Conservation (phyloP, 2,888 invertebrate species). For the Xestia ashworthii region DNA sequence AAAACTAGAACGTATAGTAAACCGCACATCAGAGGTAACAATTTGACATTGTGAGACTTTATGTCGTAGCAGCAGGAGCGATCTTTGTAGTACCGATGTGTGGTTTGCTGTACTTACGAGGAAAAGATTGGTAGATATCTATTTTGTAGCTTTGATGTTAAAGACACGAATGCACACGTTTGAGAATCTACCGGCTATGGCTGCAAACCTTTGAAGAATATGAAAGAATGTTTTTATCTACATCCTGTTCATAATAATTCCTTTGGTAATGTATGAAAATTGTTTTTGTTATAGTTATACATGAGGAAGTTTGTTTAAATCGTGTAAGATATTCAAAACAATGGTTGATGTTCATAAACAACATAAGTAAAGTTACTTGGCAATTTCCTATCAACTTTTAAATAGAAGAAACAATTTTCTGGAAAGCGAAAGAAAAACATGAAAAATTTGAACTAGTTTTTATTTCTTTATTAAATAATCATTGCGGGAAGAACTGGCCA, state of each 20-base stretch:
- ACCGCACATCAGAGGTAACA: background rate
- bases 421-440: background rate
- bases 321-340: conserved; percentile 1
- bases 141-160: conserved; percentile 45
- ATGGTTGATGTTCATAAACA: background rate
- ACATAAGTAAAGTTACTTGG: background rate
- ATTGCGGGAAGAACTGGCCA: no score
- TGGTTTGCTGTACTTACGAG: background rate
- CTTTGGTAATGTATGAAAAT: background rate
- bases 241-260: background rate
- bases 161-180: conserved; percentile 29
- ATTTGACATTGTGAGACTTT: background rate
- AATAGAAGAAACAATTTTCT: background rate
- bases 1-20: background rate
- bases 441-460: no score
- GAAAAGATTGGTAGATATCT: conserved; percentile 19
- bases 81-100: background rate
- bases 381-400: background rate
- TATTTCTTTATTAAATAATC: no score
- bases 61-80: background rate
- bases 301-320: conserved; percentile 1
- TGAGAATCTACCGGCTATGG: conserved; percentile 9
- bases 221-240: background rate
- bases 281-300: background rate
- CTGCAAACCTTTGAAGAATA: conserved; percentile 32